Evolutionary conservation across 1,140 invertebrate species (phyloP).

Genomic region (Calosoma granatense): DNA sequence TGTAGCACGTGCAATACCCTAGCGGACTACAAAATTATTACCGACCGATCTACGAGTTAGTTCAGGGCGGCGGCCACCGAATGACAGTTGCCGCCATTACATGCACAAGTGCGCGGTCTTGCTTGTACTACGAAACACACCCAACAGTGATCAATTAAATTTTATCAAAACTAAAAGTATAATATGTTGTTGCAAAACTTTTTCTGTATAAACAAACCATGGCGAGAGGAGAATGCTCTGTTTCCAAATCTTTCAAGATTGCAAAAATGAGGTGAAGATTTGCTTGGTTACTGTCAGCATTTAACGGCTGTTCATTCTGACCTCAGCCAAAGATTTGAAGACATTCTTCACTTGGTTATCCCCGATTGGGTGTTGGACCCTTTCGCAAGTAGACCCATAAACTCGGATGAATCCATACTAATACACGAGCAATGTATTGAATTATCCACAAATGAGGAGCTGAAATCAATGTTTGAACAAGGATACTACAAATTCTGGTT

Average conservation of each 20-base stretch:
- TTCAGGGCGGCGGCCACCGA: too few relatives aligned
- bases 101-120: too few relatives aligned
- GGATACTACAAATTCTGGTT: conserved; percentile 17
- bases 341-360: conserved; percentile 19
- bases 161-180: conserved; percentile 16
- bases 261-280: conserved; percentile 11
- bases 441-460: conserved; percentile 19
- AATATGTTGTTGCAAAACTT: conserved; percentile 15
- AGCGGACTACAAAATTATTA: too few relatives aligned
- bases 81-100: too few relatives aligned
- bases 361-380: conserved; percentile 17
- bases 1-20: too few relatives aligned
- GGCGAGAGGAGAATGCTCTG: conserved; percentile 10
- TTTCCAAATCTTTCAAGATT: conserved; percentile 16
- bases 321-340: conserved; percentile 18
- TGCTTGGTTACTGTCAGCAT: conserved; percentile 5
- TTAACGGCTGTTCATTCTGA: conserved; percentile 14
- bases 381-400: conserved; percentile 14
- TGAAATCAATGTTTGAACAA: conserved; percentile 19
- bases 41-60: too few relatives aligned
- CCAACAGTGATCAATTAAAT: conserved; percentile 15
- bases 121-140: too few relatives aligned
- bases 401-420: conserved; percentile 16
- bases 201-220: conserved; percentile 15
- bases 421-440: conserved; percentile 17